These are phyloP conservation scores for Arbacia lixula DNA, from an alignment of 53 echinoderm and acorn worm species.

Conservation along the genomic window DNA sequence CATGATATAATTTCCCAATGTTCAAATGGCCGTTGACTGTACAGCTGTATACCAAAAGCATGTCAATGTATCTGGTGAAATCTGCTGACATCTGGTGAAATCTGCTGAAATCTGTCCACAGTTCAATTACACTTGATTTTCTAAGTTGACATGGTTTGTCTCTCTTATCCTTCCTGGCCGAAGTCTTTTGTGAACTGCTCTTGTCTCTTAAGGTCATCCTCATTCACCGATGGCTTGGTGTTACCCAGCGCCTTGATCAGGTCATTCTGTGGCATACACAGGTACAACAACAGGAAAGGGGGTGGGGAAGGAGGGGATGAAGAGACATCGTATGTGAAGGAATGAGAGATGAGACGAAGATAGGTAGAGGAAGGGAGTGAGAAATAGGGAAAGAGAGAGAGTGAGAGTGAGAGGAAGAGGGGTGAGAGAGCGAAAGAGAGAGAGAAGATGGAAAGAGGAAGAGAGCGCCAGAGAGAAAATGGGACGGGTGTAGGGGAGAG, in stretches of 20 bases:
- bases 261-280: constrained; percentile 97
- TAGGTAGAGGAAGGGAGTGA: neutral
- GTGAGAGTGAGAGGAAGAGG: neutral
- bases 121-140: too few relatives aligned
- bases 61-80: too few relatives aligned
- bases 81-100: too few relatives aligned
- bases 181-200: constrained; percentile 90
- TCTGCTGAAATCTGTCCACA: too few relatives aligned
- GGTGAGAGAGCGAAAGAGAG: neutral
- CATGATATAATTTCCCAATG: too few relatives aligned
- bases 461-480: too few relatives aligned
- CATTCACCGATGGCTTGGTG: constrained; percentile 93
- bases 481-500: too few relatives aligned
- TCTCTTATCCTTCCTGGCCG: constrained; percentile 89
- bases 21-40: too few relatives aligned
- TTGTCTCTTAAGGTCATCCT: constrained; percentile 75
- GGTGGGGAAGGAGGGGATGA: neutral
- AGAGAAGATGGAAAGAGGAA: constrained; percentile 1
- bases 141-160: too few relatives aligned
- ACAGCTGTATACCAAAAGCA: too few relatives aligned
- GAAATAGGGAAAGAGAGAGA: neutral
- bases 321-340: neutral
- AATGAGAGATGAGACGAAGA: neutral
- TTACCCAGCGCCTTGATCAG: constrained; percentile 67
- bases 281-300: neutral